Base-by-base conservation (phyloP, 2,113 vertebrate genomes). In the Stictonetta naevosa region DNA sequence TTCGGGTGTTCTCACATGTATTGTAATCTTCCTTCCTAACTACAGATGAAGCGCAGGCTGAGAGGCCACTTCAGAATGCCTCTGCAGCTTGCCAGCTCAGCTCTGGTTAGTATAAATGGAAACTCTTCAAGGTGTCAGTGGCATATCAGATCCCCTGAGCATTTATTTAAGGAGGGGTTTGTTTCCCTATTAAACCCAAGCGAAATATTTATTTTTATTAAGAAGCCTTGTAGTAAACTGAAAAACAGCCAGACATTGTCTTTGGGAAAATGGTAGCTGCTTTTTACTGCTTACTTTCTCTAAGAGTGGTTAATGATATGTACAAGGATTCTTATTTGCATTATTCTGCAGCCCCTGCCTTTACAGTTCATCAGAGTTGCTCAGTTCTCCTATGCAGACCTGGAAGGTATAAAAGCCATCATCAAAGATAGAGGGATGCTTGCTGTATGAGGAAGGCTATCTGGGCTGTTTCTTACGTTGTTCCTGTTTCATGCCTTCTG, bases 31-130 rank as follows among this genome's bases (percentile, higher is more conserved):
- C 3, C 29, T 92, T 83, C 38, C 58, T 71, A 56, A 26, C 82
- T 87, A 12, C 29, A 86, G 72, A 91, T 85, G 79, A 86, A 80
- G 63, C 86, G 48, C 36, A 58, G 77, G 63, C 40, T 91, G 79
- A 97, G 94, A 96, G 92, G 76, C 93, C 95, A 94, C 96, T 97
- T 95, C 13, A 95, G 46, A 90, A 3, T 83, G 38, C 44, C 82
- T 84, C 75, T 96, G 68, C 33, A 50, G 83, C 76, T 74, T 93
- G 72, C 90, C 83, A 94, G 83, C 29, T n/a, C 68, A 19, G 79
- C 83, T 96, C 92, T 97, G 82, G 52, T 86, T 92, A 52, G 53
- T 81, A 66, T 94, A 93, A 94, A 69, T 38, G 69, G 60, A 93
- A 93, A 56, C 94, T 81, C 87, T 96, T 90, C 29, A n/a, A 38